phyloP scores from a whole-genome alignment of 1,140 invertebrate genomes.

The Drosophila nannoptera region DNA sequence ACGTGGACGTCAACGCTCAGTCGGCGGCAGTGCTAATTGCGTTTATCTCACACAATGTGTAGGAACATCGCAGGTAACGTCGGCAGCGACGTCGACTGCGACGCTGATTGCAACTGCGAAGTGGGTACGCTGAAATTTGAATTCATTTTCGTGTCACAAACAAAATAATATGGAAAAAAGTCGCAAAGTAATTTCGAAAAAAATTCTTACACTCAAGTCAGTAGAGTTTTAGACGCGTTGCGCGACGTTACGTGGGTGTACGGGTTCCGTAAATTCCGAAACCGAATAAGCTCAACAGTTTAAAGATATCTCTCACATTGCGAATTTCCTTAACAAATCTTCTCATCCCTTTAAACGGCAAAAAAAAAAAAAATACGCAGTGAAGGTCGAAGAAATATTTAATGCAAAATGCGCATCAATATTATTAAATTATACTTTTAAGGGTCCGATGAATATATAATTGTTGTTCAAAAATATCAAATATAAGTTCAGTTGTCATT shows the following conservation, averaged over 20 bases:
- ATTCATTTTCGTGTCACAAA: conserved; percentile 70
- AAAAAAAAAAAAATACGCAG: no score
- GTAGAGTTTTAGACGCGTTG: conserved; percentile 74
- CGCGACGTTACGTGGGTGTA: conserved; percentile 66
- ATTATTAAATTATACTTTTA: no score
- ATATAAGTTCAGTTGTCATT: neutral
- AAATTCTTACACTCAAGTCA: conserved; percentile 70
- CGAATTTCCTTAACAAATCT: no score
- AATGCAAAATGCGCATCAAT: no score
- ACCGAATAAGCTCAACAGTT: conserved; percentile 1
- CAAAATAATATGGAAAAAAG: conserved; percentile 43
- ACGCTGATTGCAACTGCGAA: conserved; percentile 48
- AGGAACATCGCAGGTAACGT: conserved; percentile 40
- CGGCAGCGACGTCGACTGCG: conserved; percentile 30
- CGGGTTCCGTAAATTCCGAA: conserved; percentile 46
- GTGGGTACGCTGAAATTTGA: conserved; percentile 66
- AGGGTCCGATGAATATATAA: neutral
- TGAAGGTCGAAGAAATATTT: no score
- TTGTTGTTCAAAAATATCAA: neutral
- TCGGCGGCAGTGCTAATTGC: conserved; percentile 71
- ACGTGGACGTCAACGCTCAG: conserved; percentile 31
- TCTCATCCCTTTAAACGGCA: no score
- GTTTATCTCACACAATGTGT: conserved; percentile 72
- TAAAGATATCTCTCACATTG: neutral
- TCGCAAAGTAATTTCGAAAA: conserved; percentile 72